Evolutionary conservation across 1,140 invertebrate genomes (phyloP).

Genomic region (Mycetomoellerius zeteki): DNA sequence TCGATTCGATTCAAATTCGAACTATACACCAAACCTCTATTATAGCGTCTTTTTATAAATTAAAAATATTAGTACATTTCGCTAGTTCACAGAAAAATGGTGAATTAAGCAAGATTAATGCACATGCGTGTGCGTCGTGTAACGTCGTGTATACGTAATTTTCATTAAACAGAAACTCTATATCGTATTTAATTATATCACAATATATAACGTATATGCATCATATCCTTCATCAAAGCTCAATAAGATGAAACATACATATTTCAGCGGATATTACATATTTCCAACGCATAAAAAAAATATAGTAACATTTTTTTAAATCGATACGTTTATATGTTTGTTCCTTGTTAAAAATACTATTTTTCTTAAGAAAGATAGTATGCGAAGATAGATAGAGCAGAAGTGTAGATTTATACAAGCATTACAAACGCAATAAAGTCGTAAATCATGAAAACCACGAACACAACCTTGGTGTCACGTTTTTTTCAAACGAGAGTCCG

Average conservation of each 20-base stretch:
- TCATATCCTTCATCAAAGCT: not conserved
- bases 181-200: not conserved
- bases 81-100: not conserved
- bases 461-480: not conserved
- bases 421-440: conserved; percentile 8
- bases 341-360: not conserved
- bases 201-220: not conserved
- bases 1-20: too few relatives aligned
- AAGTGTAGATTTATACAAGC: not conserved
- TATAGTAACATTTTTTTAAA: not conserved
- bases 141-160: not conserved
- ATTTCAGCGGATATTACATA: not conserved
- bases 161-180: not conserved
- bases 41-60: not conserved
- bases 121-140: not conserved
- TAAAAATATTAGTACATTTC: not conserved
- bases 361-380: conserved; percentile 3
- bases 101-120: not conserved
- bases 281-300: not conserved
- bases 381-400: not conserved
- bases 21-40: too few relatives aligned
- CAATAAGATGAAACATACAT: not conserved
- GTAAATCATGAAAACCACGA: conserved; percentile 50
- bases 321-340: not conserved
- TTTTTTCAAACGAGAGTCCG: conserved; percentile 21